Evolutionary conservation across 2,113 vertebrate genomes (phyloP), one percentile per base, ranked within the genome.

Genomic region (Myotis lucifugus): DNA sequence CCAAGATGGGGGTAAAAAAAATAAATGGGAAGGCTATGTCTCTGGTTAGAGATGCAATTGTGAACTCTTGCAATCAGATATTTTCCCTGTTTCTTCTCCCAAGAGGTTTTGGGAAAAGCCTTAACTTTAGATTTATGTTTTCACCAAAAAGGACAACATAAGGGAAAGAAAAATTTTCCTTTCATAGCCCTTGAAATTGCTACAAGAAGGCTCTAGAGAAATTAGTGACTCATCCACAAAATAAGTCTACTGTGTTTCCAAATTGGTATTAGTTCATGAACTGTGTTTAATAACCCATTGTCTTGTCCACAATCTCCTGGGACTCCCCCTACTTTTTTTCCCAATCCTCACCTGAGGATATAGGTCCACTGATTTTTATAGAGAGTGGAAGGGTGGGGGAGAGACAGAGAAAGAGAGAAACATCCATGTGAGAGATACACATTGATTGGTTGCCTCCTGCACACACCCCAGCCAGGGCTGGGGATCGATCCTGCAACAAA

Each of bases 51-150:
- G 52, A 91, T 6, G 34, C 29, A 79, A 13, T 84, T 23, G 7
- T 40, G 29, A 42, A 92, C 40, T 52, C 25, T 73, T 34, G 23
- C 7, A 9, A n/a, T 92, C 52, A 76, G 29, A 72, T 82, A 81
- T 72, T 92, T 79, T 85, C 67, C 69, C n/a, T 56, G 7, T 93
- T 91, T 92, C 59, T 88, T 83, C 52, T 85, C 67, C 54, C n/a
- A 42, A 66, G 37, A 94, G 19, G 0, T 91, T 95, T 54, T n/a
- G 56, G 78, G 29, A 61, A 95, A 94, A 90, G 17, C n/a, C 27
- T 93, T 29, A 64, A 54, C 3, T 85, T 95, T 81, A 92, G n/a
- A 88, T 95, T 85, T 94, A 59, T 90, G 46, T 74, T 88, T 88
- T 73, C 13, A 88, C 48, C 67, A 79, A 64, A 86, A 89, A 37